Base-by-base conservation (phyloP, 2,113 vertebrate genomes). In the Echinops telfairi region DNA sequence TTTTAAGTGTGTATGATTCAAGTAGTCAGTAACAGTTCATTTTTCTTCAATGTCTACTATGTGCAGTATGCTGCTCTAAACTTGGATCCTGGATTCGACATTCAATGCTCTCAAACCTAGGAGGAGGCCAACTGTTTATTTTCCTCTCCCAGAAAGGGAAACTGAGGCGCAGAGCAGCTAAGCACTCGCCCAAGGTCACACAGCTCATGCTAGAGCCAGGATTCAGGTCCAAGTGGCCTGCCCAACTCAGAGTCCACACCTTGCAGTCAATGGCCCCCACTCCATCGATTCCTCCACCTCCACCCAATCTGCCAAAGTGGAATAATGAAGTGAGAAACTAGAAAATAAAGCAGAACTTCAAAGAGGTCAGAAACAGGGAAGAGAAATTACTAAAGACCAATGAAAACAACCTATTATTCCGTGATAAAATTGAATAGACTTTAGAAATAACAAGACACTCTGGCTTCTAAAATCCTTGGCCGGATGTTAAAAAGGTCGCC, bases 271-370 rank as follows among this genome's bases (percentile, higher is more conserved):
- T 27, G 47, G 38, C 33, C 68, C 60, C 53, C 64, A 31, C 14
- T 23, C n/a, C 57, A 60, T 0, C 19, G n/a, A 73, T 31, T 43
- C 38, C 43, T 40, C 43, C 20, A 16, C 3, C 29, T 31, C 66
- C 23, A 64, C 4, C 64, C 60, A 62, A 89, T 81, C 87, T 90
- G 57, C 89, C 78, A 89, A 82, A 91, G 92, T 94, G 64, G 25
- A 92, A 95, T 77, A 88, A 95, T 78, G 83, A 91, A 92, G 75
- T 23, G 33, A 94, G 94, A 94, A 95, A 92, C 75, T n/a, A 94
- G 79, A 90, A 96, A 96, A 94, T 77, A 89, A 91, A 84, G 92
- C 86, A 96, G 92, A 97, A 95, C 94, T 96, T 85, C 43, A 85
- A 93, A 94, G 76, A 83, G 29, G 36, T 79, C 79, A 90, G 71